These are phyloP conservation scores for Cavia aperea DNA, from an alignment of 2,113 vertebrate species.

Conservation along the genomic window DNA sequence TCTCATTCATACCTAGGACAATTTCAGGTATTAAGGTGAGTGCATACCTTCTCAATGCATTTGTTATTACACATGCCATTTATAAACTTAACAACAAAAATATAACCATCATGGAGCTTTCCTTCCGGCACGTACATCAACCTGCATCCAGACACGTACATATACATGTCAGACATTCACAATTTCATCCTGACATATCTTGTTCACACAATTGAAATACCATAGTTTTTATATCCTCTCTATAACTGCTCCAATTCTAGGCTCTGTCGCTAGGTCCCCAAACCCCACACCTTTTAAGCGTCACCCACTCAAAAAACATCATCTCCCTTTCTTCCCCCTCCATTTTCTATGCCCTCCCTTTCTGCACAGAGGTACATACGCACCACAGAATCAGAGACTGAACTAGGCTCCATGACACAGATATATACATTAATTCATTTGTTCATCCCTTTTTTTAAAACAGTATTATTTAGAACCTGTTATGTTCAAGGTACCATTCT, in stretches of 20 bases:
- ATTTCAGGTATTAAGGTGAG: not conserved
- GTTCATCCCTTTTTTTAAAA: constrained; percentile 24
- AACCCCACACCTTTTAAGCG: not conserved
- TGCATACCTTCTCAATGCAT: not conserved
- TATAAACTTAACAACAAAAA: constrained; percentile 35
- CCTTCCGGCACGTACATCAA: not conserved
- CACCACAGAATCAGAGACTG: not conserved
- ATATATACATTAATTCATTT: not conserved
- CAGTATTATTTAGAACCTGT: constrained; percentile 4
- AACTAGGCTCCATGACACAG: not conserved
- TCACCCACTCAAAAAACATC: not conserved
- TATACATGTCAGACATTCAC: not conserved
- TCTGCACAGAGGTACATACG: not conserved
- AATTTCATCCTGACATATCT: constrained; percentile 20
- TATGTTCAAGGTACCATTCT: constrained; percentile 28
- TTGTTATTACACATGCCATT: not conserved
- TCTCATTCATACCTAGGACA: not conserved
- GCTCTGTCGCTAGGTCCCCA: not conserved
- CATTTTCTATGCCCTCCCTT: not conserved
- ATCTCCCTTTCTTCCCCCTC: constrained; percentile 11
- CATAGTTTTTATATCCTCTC: not conserved
- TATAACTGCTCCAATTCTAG: constrained; percentile 38
- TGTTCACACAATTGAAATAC: not conserved
- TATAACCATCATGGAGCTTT: not conserved
- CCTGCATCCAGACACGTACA: constrained; percentile 23